phyloP scores from a whole-genome alignment of 2,113 vertebrate species.

The Albula goreensis region DNA sequence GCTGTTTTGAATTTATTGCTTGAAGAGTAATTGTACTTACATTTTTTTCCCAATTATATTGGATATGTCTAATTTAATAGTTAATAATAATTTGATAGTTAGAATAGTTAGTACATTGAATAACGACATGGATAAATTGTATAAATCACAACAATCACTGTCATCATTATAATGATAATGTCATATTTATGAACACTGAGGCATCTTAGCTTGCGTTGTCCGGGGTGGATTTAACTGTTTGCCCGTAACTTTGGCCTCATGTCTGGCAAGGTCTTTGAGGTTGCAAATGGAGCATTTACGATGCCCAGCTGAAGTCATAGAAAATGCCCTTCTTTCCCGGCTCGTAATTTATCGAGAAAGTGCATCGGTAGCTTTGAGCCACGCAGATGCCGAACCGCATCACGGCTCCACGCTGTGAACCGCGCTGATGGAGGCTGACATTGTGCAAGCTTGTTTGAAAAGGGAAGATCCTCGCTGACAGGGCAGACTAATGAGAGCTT shows the following conservation, averaged over 20 bases:
- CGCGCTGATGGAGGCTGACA: constrained; percentile 56
- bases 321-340: neutral
- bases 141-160: neutral
- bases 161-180: neutral
- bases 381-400: constrained; percentile 44
- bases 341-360: neutral
- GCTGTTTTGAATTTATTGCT: neutral
- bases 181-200: neutral
- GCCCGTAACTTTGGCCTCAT: neutral
- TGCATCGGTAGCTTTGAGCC: constrained; percentile 36
- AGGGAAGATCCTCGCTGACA: constrained; percentile 60
- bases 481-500: constrained; percentile 59
- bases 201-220: neutral
- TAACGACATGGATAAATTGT: neutral
- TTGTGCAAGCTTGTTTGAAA: constrained; percentile 45
- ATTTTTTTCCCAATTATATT: neutral
- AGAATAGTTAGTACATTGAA: neutral
- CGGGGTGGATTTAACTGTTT: neutral
- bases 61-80: neutral
- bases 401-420: constrained; percentile 47
- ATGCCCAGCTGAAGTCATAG: neutral
- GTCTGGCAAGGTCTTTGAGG: neutral
- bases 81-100: neutral
- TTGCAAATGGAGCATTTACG: neutral
- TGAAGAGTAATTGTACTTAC: neutral